These are phyloP conservation scores for Brachyalestes nurse DNA, from an alignment of 2,797 vertebrate species.

Conservation along the genomic window DNA sequence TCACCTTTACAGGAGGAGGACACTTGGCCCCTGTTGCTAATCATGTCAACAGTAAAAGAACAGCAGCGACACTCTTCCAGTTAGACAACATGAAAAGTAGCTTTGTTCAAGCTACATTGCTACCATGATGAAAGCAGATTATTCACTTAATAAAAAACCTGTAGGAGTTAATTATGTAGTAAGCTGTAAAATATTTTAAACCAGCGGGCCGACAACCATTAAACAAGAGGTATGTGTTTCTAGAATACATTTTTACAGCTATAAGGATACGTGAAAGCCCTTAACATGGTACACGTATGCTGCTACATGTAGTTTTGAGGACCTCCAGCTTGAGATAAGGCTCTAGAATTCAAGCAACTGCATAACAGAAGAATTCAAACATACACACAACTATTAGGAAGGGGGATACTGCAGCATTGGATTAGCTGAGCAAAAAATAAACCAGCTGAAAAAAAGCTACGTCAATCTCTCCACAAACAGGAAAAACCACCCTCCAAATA, in stretches of 20 bases:
- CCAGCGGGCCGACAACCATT: background rate
- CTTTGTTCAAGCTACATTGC: background rate
- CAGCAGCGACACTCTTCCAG: no score
- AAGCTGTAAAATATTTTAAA: background rate
- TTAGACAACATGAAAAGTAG: background rate
- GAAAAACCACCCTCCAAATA: background rate
- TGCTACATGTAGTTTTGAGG: slow-evolving; percentile 8
- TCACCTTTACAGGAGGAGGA: background rate
- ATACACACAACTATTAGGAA: background rate
- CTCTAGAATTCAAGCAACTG: background rate
- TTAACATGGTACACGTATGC: slow-evolving; percentile 9
- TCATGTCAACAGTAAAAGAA: background rate
- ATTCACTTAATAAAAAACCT: background rate
- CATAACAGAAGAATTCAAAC: background rate
- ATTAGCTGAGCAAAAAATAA: background rate
- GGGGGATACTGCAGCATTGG: background rate
- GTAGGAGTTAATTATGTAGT: no score
- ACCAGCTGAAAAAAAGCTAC: background rate
- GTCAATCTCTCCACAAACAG: background rate
- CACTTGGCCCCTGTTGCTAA: background rate
- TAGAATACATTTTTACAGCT: background rate
- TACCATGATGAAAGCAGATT: background rate
- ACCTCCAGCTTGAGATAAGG: slow-evolving; percentile 6
- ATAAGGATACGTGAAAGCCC: slow-evolving; percentile 15
- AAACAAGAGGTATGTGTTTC: slow-evolving; percentile 9